Base-by-base conservation (phyloP, 1,140 invertebrate genomes). In the Hyles vespertilio region DNA sequence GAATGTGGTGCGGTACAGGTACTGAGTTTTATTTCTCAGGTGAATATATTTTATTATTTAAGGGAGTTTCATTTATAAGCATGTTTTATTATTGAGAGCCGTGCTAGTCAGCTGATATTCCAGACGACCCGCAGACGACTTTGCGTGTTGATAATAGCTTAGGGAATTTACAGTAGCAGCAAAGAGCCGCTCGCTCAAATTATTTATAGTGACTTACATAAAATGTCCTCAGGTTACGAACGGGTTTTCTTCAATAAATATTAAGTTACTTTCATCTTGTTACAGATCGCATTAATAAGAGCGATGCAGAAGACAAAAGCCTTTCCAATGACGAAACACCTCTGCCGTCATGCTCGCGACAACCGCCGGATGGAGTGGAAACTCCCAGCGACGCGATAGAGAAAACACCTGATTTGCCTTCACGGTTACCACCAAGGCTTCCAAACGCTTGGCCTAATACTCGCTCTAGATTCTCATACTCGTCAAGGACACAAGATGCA, bases 341-440 rank as follows among this genome's bases (percentile, higher is more conserved):
- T 45, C 69, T 87, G 33, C 82, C 89, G 12, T 88, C 90, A 12
- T 91, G 91, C 71, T 94, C 94, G 33, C 92, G 96, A 65, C 92
- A 96, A 72, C 96, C 96, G 61, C 95, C 96, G 51, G 96, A 97
- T 86, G 96, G 96, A 67, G 94, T 96, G 79, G 96, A 97, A 80
- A 96, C 96, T 87, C 95, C 95, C 58, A 90, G 93, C 33, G 93
- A 94, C 69, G 94, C 93, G 59, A 90, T 93, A 62, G 94, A 95
- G 81, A 93, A 88, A 61, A 71, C 70, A 9, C 84, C 80, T 40
- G 84, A 84, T 36, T 72, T 75, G 52, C 72, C 79, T 32, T 69
- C 79, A 9, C 77, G 78, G 11, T 59, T 87, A 34, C 82, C 81
- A 34, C 79, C 84, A 51, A 72, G 83, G 48, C 56, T 88, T 33